These are phyloP conservation scores for Chrysopa pallens DNA, from an alignment of 1,140 invertebrate species.

Conservation along the genomic window DNA sequence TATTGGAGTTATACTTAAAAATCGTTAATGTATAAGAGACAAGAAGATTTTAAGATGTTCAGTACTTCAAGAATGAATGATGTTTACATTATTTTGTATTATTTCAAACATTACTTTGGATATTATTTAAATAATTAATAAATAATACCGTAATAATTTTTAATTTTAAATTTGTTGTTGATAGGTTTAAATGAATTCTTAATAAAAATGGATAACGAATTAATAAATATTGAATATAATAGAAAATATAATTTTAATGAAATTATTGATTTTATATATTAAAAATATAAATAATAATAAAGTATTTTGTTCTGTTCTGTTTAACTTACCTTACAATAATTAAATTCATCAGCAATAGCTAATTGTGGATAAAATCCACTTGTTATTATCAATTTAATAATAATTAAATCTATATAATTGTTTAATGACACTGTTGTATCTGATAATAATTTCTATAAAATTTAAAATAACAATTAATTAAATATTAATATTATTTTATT, in stretches of 20 bases:
- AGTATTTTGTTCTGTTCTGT: slow-evolving; percentile 3
- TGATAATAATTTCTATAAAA: slow-evolving; percentile 45
- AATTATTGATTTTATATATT: neutral
- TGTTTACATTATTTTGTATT: no score
- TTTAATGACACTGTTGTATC: slow-evolving; percentile 41
- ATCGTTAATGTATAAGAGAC: no score
- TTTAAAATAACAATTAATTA: slow-evolving; percentile 12
- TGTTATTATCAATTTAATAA: slow-evolving; percentile 77
- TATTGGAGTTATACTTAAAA: no score
- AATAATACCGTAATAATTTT: no score
- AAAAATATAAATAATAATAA: neutral
- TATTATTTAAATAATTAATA: no score
- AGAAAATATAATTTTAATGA: slow-evolving; percentile 3
- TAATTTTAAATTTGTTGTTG: no score
- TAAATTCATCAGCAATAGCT: slow-evolving; percentile 81
- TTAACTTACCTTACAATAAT: slow-evolving; percentile 60
- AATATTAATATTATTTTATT: neutral
- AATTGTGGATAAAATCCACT: slow-evolving; percentile 89
- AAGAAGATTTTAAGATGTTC: no score
- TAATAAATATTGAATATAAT: slow-evolving; percentile 1
- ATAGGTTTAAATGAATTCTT: neutral
- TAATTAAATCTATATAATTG: slow-evolving; percentile 65
- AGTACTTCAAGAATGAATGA: no score
- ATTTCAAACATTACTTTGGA: no score
- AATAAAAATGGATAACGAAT: slow-evolving; percentile 1